Conservation (phyloP, 2,797 vertebrate genomes). For the Delichon dasypus region DNA sequence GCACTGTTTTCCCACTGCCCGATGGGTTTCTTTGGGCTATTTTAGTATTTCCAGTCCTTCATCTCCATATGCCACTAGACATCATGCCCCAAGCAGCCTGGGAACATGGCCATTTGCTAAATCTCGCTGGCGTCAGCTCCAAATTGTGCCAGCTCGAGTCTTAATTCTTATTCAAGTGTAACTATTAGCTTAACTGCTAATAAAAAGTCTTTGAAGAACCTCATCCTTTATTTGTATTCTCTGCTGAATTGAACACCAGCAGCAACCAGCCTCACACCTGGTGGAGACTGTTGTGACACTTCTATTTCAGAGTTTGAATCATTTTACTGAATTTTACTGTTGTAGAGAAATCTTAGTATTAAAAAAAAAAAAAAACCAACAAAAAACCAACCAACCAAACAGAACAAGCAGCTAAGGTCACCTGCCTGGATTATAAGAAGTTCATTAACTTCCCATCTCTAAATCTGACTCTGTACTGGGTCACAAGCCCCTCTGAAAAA, state of each 20-base stretch:
- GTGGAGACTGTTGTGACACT: not conserved
- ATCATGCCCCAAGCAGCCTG: not conserved
- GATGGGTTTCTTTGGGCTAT: not conserved
- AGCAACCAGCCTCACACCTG: not conserved
- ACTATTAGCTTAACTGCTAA: not conserved
- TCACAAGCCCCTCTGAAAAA: not conserved
- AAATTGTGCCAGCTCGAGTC: not conserved
- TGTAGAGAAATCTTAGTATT: not conserved
- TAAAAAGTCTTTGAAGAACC: not conserved
- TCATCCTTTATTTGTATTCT: conserved; percentile 10
- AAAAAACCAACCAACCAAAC: not conserved
- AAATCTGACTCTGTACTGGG: not conserved
- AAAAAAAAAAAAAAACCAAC: not conserved
- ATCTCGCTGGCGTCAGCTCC: not conserved
- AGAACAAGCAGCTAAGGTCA: not conserved
- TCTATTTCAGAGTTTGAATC: not conserved
- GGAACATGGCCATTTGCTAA: not conserved
- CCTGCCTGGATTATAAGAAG: not conserved
- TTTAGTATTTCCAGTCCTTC: not conserved
- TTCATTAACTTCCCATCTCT: not conserved
- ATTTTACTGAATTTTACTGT: not conserved
- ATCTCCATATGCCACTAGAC: not conserved
- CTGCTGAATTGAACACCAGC: not conserved
- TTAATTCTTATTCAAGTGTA: not conserved
- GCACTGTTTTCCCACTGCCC: not conserved